Base-by-base conservation (phyloP, 1,140 invertebrate genomes). In the Radopholus similis region DNA sequence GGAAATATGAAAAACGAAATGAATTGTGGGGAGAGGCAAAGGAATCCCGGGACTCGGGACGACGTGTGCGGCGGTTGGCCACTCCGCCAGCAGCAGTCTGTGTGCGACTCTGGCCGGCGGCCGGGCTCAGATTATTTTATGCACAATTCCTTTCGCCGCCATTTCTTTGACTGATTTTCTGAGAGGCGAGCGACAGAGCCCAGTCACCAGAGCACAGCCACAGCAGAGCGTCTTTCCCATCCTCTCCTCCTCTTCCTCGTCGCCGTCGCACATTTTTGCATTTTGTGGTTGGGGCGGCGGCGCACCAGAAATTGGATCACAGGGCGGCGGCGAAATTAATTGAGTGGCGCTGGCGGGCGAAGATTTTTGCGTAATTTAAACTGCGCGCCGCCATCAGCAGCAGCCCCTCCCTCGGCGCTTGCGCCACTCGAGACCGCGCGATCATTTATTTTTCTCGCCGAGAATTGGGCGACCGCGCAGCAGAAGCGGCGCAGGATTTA, bases 401-500 rank as follows among this genome's bases (percentile, higher is more conserved):
- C 6, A 21, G 8, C 11, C 47, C n/a, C n/a, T 28, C 18, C 4
- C 47, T 13, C 18, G 21, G 2, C 21, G 21, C 38, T 1, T n/a
- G 11, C 38, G 38, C 38, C 38, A 40, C 38, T 40, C 38, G 11
- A 11, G 38, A 40, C 38, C 38, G 38, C 47, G 47, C 47, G n/a
- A 51, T 51, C 47, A 51, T 51, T 51, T 51, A 26, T 51, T 28
- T 23, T 28, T 15, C 44, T 13, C 44, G 18, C 15, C 47, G n/a
- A 4, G 6, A 28, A 21, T 6, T 26, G 47, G 30, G 18, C 23
- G 15, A 51, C 21, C 23, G 47, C n/a, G 18, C 8, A 26, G 47
- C n/a, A 51, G 30, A 51, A 51, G 47, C 47, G 47, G n/a, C 21
- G 15, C 21, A 51, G 47, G 47, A 51, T 51, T 51, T 51, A 51